phyloP scores from a whole-genome alignment of 2,797 vertebrate species.

The Pseudotriccus pelzelni region DNA sequence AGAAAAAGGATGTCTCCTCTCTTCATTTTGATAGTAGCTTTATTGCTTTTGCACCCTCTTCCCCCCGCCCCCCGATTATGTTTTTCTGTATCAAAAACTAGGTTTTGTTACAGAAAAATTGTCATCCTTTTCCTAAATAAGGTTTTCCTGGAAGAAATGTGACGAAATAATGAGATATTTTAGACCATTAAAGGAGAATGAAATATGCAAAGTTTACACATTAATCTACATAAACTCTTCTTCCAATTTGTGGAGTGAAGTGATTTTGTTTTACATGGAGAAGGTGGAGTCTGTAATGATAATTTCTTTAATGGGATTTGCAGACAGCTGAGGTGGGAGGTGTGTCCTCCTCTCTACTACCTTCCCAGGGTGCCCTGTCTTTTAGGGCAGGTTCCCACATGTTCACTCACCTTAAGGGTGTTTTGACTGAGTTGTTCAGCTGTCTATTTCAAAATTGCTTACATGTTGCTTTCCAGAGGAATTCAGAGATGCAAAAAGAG shows the following conservation, averaged over 20 bases:
- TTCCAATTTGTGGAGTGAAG: background rate
- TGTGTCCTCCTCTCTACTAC: constrained; percentile 7
- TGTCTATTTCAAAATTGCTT: constrained; percentile 5
- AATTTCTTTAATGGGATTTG: constrained; percentile 57
- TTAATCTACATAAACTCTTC: background rate
- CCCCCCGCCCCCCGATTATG: too few relatives aligned
- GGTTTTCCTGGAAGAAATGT: background rate
- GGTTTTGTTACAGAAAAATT: background rate
- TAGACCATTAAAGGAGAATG: background rate
- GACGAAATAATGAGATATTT: background rate
- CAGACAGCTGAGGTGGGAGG: constrained; percentile 18
- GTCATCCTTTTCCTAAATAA: background rate
- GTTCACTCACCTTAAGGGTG: background rate
- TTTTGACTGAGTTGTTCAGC: background rate
- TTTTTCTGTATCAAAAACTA: background rate
- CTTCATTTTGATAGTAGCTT: background rate
- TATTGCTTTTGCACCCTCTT: background rate
- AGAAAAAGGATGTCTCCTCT: background rate
- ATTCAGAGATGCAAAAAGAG: background rate
- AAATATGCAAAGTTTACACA: background rate
- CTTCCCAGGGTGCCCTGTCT: background rate
- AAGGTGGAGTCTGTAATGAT: constrained; percentile 32
- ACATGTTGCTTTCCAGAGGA: background rate
- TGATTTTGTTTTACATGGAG: background rate
- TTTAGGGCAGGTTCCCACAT: constrained; percentile 16